phyloP scores from a whole-genome alignment of 2,113 vertebrate species.

The Calidris pugnax region DNA sequence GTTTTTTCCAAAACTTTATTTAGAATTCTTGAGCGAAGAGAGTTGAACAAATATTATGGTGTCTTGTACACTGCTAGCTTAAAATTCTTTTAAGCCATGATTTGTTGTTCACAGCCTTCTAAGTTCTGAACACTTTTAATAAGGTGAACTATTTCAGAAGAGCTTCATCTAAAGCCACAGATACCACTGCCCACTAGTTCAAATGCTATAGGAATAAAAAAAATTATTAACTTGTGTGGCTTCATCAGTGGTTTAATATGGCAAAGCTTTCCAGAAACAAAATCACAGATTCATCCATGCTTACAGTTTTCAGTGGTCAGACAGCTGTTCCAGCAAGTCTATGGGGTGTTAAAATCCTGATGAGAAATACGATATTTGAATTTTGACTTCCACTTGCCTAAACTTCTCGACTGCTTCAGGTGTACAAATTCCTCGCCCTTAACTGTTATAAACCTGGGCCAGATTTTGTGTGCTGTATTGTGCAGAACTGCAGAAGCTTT shows the following conservation, averaged over 20 bases:
- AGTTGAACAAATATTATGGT: neutral
- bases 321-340: neutral
- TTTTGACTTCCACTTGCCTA: neutral
- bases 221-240: neutral
- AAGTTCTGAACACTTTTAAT: neutral
- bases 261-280: neutral
- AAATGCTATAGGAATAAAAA: neutral
- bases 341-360: neutral
- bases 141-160: neutral
- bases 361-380: neutral
- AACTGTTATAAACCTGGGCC: neutral
- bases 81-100: neutral
- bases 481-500: neutral
- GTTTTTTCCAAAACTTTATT: neutral
- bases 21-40: neutral
- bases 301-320: neutral
- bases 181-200: neutral
- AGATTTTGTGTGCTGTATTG: neutral
- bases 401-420: neutral
- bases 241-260: neutral
- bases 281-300: neutral
- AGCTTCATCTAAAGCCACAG: neutral
- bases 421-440: neutral
- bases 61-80: neutral
- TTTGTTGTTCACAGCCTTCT: neutral